Evolutionary conservation across 2,888 invertebrate genomes (phyloP), one percentile per base, ranked within the genome.

Genomic region (Sicus ferrugineus): DNA sequence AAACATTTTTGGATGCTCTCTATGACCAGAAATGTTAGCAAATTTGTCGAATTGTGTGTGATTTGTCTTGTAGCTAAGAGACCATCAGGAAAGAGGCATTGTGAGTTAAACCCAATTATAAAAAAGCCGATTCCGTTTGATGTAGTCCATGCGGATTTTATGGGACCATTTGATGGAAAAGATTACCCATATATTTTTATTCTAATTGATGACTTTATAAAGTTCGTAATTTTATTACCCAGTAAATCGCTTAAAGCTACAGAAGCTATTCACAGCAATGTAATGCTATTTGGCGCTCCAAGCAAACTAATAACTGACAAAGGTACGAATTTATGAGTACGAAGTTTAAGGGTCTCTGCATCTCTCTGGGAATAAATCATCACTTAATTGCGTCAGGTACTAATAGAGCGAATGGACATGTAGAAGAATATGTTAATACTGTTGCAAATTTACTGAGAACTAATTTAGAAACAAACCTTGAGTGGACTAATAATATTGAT

Each of bases 191-290:
- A 64, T 34, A 46, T 69, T 66, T 69, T 69, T 21, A 66, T 71
- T 23, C 38, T 72, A 23, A 48, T 71, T 6, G 70, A 72, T 61
- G 62, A 58, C 7, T n/a, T n/a, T n/a, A n/a, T n/a, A n/a, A n/a
- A n/a, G n/a, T n/a, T n/a, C n/a, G n/a, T n/a, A n/a, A n/a, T 73
- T 73, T 65, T 69, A n/a, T 69, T 70, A 9, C 72, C 68, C 5
- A 71, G 72, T 52, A 74, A 70, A 62, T 70, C 67, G 23, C 70
- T n/a, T n/a, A n/a, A n/a, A n/a, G n/a, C n/a, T 21, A 68, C 68
- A 23, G 58, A 67, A 11, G 16, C 50, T 21, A 56, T 70, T 59
- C 59, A 70, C 59, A 70, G 68, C 38, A 64, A 67, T 63, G 62
- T 73, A 58, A 70, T 65, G 71, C 50, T 69, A 52, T 66, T 72